Conservation (phyloP, 2,888 invertebrate genomes). For the Hydriomena furcata region DNA sequence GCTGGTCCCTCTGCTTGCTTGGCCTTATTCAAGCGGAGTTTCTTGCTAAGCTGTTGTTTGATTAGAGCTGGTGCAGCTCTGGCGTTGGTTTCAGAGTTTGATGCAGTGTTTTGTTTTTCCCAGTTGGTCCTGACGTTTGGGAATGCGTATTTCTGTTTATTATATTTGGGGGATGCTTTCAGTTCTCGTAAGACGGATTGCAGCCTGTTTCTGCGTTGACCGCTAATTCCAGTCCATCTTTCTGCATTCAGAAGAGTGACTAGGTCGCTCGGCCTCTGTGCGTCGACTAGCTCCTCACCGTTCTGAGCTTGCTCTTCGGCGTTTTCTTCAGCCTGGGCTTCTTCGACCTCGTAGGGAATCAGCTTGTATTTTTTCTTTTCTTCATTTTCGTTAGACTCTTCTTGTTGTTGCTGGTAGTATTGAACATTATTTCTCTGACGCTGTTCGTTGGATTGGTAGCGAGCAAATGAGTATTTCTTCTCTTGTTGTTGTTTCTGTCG, state of each 20-base stretch:
- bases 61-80: slow-evolving; percentile 46
- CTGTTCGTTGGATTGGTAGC: slow-evolving; percentile 39
- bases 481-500: slow-evolving; percentile 30
- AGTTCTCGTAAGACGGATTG: slow-evolving; percentile 41
- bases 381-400: slow-evolving; percentile 19
- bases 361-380: slow-evolving; percentile 23
- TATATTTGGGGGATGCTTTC: slow-evolving; percentile 56
- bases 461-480: slow-evolving; percentile 35
- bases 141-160: slow-evolving; percentile 48
- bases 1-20: slow-evolving; percentile 42
- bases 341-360: slow-evolving; percentile 32
- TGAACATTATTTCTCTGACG: slow-evolving; percentile 33
- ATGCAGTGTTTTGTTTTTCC: slow-evolving; percentile 52
- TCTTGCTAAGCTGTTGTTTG: slow-evolving; percentile 47
- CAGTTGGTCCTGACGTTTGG: slow-evolving; percentile 50
- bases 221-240: slow-evolving; percentile 34
- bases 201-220: slow-evolving; percentile 40
- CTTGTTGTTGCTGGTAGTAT: slow-evolving; percentile 23
- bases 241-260: slow-evolving; percentile 38
- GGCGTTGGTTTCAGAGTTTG: slow-evolving; percentile 51
- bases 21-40: slow-evolving; percentile 41
- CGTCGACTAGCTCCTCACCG: slow-evolving; percentile 19
- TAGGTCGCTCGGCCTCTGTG: slow-evolving; percentile 31
- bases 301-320: slow-evolving; percentile 14
- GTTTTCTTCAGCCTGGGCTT: slow-evolving; percentile 26